Evolutionary conservation across 1,140 invertebrate genomes (phyloP).

Genomic region (Drepana arcuata): DNA sequence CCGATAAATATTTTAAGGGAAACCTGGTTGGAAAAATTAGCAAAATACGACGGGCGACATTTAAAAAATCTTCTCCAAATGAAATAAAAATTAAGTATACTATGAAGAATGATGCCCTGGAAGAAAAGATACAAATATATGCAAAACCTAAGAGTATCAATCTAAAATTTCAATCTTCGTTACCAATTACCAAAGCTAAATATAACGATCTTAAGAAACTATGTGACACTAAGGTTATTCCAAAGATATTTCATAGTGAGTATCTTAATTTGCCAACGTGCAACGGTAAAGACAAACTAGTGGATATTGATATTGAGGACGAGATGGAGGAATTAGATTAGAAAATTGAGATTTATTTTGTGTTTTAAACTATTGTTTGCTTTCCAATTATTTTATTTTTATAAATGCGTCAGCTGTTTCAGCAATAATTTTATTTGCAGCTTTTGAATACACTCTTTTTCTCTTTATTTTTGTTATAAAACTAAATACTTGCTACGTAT

Average conservation of each 20-base stretch:
- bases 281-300: not conserved
- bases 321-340: not conserved
- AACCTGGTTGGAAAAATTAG: slow-evolving; percentile 11
- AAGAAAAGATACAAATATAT: slow-evolving; percentile 3
- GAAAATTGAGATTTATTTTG: too few relatives aligned
- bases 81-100: slow-evolving; percentile 4
- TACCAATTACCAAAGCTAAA: slow-evolving; percentile 7
- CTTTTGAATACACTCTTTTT: too few relatives aligned
- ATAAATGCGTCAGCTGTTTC: too few relatives aligned
- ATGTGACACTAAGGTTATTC: slow-evolving; percentile 8
- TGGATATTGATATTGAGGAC: slow-evolving; percentile 5
- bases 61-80: slow-evolving; percentile 4
- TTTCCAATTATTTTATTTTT: too few relatives aligned
- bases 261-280: slow-evolving; percentile 5
- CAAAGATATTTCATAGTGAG: slow-evolving; percentile 13
- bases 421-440: too few relatives aligned
- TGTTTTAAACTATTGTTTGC: too few relatives aligned
- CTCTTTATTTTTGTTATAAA: too few relatives aligned
- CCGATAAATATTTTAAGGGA: slow-evolving; percentile 15
- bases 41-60: slow-evolving; percentile 7
- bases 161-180: not conserved
- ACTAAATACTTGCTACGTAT: too few relatives aligned
- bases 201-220: slow-evolving; percentile 12
- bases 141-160: slow-evolving; percentile 2
- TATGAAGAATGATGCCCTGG: slow-evolving; percentile 4